Evolutionary conservation across 2,888 invertebrate genomes (phyloP).

Genomic region (Tinea semifulvella): DNA sequence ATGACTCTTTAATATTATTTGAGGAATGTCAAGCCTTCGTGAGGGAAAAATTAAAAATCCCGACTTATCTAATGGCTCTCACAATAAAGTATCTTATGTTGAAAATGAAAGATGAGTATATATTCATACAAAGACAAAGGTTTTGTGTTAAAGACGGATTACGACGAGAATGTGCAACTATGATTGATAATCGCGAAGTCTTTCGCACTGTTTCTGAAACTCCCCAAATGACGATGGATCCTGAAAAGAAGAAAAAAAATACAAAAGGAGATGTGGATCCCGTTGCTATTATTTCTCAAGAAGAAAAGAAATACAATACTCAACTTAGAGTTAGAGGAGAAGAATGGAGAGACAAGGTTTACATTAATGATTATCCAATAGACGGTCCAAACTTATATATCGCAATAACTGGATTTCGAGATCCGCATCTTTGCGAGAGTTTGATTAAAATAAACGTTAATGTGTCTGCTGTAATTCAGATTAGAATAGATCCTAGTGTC

Average conservation of each 20-base stretch:
- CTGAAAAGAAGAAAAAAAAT: conserved; percentile 29
- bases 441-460: conserved; percentile 48
- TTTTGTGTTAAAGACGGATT: conserved; percentile 46
- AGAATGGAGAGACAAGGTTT: conserved; percentile 63
- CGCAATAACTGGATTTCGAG: conserved; percentile 58
- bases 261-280: conserved; percentile 29
- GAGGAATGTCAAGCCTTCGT: conserved; percentile 49
- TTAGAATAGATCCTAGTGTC: conserved; percentile 37
- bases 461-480: conserved; percentile 45
- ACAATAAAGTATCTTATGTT: conserved; percentile 52
- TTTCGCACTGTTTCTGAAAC: conserved; percentile 36
- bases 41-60: conserved; percentile 49
- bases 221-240: conserved; percentile 24
- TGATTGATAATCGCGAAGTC: conserved; percentile 41
- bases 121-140: conserved; percentile 45
- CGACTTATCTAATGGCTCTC: conserved; percentile 44
- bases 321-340: conserved; percentile 56
- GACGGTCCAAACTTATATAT: conserved; percentile 65
- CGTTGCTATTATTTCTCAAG: conserved; percentile 26
- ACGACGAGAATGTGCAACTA: conserved; percentile 41
- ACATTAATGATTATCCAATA: conserved; percentile 59
- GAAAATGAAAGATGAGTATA: conserved; percentile 53
- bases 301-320: conserved; percentile 56
- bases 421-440: conserved; percentile 35
- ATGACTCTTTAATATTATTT: conserved; percentile 45